Evolutionary conservation across 2,113 vertebrate species (phyloP).

Genomic region (Micronisus gabar): DNA sequence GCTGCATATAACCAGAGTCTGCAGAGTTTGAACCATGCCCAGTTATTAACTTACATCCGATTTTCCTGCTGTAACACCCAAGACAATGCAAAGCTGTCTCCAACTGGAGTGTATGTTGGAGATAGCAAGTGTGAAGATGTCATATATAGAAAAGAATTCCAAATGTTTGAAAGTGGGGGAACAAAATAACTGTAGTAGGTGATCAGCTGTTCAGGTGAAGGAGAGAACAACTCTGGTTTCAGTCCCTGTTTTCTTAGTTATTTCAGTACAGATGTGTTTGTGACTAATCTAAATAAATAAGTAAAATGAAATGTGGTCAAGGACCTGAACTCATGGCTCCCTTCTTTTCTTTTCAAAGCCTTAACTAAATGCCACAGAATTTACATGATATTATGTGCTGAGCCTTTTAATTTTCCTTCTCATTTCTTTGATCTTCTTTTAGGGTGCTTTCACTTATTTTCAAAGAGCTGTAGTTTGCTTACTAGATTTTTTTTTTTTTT

Average conservation of each 20-base stretch:
- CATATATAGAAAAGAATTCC: background rate
- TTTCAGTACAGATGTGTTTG: background rate
- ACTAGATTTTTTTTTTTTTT: background rate
- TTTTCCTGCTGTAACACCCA: background rate
- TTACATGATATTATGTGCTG: background rate
- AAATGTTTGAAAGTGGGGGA: background rate
- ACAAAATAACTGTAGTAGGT: background rate
- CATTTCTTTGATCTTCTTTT: background rate
- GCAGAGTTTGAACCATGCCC: background rate
- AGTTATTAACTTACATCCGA: background rate
- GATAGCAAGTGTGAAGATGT: background rate
- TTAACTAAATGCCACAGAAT: background rate
- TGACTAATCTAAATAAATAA: background rate
- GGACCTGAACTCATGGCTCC: fast-evolving
- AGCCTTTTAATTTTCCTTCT: background rate
- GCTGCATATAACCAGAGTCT: background rate
- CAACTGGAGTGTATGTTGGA: background rate
- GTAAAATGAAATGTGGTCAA: background rate
- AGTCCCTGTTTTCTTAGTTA: background rate
- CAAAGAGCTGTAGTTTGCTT: background rate
- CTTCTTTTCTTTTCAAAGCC: background rate
- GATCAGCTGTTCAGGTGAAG: background rate
- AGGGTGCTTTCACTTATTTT: background rate
- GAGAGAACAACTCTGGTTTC: background rate
- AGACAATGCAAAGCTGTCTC: background rate